These are phyloP conservation scores for Panthera leo DNA, from an alignment of 2,113 vertebrate species.

Conservation along the genomic window DNA sequence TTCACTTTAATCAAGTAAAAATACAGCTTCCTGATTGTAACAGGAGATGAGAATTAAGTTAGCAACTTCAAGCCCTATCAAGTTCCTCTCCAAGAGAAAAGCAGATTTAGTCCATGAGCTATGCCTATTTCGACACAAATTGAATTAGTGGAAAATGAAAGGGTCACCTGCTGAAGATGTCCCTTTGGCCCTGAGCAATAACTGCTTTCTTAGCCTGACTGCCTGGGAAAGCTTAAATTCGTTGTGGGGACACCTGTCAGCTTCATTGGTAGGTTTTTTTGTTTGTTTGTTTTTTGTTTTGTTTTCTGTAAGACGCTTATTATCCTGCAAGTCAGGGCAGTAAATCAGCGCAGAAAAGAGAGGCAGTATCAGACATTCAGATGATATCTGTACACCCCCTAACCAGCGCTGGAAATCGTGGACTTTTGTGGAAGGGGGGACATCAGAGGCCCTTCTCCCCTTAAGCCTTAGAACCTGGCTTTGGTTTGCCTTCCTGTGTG, in stretches of 20 bases:
- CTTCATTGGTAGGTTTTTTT: neutral
- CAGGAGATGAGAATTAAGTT: constrained; percentile 46
- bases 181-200: neutral
- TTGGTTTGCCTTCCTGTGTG: neutral
- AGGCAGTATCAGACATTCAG: neutral
- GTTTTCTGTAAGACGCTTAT: neutral
- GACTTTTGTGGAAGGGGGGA: neutral
- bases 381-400: neutral
- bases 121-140: constrained; percentile 61
- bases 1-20: constrained; percentile 58
- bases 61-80: constrained; percentile 31
- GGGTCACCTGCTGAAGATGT: constrained; percentile 33
- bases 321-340: neutral
- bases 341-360: neutral
- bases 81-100: constrained; percentile 48
- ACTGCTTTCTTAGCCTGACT: neutral
- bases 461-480: neutral
- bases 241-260: neutral
- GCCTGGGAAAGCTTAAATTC: constrained; percentile 42
- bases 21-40: constrained; percentile 56
- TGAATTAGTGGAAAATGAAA: constrained; percentile 65
- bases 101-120: constrained; percentile 57
- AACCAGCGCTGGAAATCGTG: neutral
- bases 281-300: no score
- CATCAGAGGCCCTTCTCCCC: neutral